Base-by-base conservation (phyloP, 2,888 invertebrate genomes). In the Tipula helvola region DNA sequence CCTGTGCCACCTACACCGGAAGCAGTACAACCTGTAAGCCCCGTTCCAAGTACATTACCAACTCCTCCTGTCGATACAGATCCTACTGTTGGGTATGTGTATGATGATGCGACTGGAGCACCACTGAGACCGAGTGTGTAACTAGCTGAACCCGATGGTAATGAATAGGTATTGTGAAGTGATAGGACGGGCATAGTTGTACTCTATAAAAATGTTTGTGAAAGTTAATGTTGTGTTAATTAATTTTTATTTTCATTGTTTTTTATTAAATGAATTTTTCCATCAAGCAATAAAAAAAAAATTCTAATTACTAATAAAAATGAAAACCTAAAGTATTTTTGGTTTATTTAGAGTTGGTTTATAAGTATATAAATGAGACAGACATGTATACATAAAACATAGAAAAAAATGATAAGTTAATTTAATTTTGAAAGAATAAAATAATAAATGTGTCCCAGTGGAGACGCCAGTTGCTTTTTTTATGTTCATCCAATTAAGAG, bases 161-260 rank as follows among this genome's bases (percentile, higher is more conserved):
- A 89, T 88, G 91, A 90, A 90, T 91, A 92, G 90, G 91, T 90
- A 90, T 91, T 91, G 87, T 89, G 91, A 88, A 94, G 92, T 88
- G 94, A 94, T 89, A 92, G 90, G 89, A 91, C 91, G 88, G 94
- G 94, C 94, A 94, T 94, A 88, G 94, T 94, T 91, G 93, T 94
- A 92, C 94, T 94, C 92, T 94, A 94, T 90, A 57, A 57, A 57
- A 18, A 12, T 85, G 16, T 85, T 41, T 4, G 5, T 42, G 12
- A 85, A 41, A 41, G 41, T 85, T 85, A 16, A 41, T 85, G 42
- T 85, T 85, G 85, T 42, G 41, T 39, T 85, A 42, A 44, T 85
- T 18, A 42, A 12, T 44, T 41, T 42, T 85, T 85, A 41, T 83
- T 83, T 83, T 57, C 18, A 5, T 36, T 36, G 36, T 83, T 83